phyloP scores from a whole-genome alignment of 2,888 invertebrate genomes.

The Tetropium fuscum region DNA sequence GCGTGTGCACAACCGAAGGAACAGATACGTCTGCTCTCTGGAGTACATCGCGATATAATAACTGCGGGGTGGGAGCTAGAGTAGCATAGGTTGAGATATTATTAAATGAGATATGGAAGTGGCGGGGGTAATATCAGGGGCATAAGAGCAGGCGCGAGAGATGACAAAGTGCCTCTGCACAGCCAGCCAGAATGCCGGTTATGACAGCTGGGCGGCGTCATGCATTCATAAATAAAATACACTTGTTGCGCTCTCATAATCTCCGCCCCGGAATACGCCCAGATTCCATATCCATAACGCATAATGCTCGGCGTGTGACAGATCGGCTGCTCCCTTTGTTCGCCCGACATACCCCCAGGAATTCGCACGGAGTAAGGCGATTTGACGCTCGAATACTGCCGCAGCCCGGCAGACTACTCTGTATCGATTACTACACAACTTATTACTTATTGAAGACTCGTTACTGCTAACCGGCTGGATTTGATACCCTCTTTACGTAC shows the following conservation, averaged over 20 bases:
- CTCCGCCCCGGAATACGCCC: conserved; percentile 70
- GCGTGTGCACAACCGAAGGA: conserved; percentile 48
- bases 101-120: conserved; percentile 66
- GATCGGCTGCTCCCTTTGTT: conserved; percentile 37
- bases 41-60: conserved; percentile 49
- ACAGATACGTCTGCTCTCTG: conserved; percentile 51
- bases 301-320: conserved; percentile 37
- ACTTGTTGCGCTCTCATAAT: conserved; percentile 73
- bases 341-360: conserved; percentile 44
- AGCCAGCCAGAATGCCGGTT: conserved; percentile 76
- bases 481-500: conserved; percentile 41
- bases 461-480: conserved; percentile 46
- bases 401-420: conserved; percentile 26
- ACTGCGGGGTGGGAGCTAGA: conserved; percentile 51
- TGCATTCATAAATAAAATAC: conserved; percentile 78
- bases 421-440: conserved; percentile 42
- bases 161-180: conserved; percentile 64
- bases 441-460: conserved; percentile 52
- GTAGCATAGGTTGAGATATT: conserved; percentile 68
- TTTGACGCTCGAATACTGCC: conserved; percentile 47
- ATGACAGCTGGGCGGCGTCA: conserved; percentile 78
- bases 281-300: conserved; percentile 63
- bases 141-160: conserved; percentile 64
- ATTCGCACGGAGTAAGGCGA: conserved; percentile 47
- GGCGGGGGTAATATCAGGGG: conserved; percentile 58